phyloP scores from a whole-genome alignment of 2,888 invertebrate species.

The Drosophila prostipennis region DNA sequence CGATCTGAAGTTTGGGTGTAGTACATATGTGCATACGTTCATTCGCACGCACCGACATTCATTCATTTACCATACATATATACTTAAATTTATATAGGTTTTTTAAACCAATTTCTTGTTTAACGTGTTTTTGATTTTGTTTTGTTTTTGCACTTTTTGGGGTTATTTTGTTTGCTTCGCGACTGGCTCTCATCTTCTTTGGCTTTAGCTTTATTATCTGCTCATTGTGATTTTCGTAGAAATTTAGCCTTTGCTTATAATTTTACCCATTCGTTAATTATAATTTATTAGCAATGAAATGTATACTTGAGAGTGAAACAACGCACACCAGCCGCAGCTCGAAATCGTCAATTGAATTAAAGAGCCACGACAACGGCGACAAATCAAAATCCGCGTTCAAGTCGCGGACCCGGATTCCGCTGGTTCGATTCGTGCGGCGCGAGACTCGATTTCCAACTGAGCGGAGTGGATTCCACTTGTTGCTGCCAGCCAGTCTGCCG shows the following conservation, averaged over 20 bases:
- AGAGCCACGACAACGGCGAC: slow-evolving; percentile 27
- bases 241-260: slow-evolving; percentile 26
- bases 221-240: slow-evolving; percentile 20
- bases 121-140: slow-evolving; percentile 51
- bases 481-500: slow-evolving; percentile 13
- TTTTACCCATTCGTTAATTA: slow-evolving; percentile 54
- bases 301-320: slow-evolving; percentile 43
- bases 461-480: slow-evolving; percentile 23
- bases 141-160: slow-evolving; percentile 12
- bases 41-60: slow-evolving; percentile 14
- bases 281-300: slow-evolving; percentile 55
- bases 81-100: slow-evolving; percentile 27
- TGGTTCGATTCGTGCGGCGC: slow-evolving; percentile 8
- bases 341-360: slow-evolving; percentile 36
- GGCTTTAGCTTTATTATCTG: slow-evolving; percentile 6
- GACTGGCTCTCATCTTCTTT: slow-evolving; percentile 20
- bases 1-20: slow-evolving; percentile 20
- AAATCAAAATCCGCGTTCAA: slow-evolving; percentile 24
- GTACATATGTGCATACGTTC: neutral
- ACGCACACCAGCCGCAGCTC: slow-evolving; percentile 23
- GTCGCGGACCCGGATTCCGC: slow-evolving; percentile 26
- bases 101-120: slow-evolving; percentile 54
- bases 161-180: slow-evolving; percentile 8
- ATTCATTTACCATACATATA: slow-evolving; percentile 9
- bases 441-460: slow-evolving; percentile 34